These are phyloP conservation scores for Strix uralensis DNA, from an alignment of 2,113 vertebrate genomes.

Conservation along the genomic window DNA sequence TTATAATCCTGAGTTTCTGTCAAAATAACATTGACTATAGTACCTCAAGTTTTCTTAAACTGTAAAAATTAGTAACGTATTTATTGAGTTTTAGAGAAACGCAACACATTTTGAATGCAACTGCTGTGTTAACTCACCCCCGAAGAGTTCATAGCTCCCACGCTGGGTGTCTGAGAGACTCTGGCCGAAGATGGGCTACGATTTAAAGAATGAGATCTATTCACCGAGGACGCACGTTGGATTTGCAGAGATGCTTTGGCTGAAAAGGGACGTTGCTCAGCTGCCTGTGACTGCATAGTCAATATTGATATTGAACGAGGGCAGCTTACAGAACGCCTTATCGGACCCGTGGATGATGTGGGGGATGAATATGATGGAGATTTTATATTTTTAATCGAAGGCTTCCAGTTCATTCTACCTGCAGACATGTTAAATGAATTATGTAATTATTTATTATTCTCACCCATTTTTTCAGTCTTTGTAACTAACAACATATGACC, in stretches of 20 bases:
- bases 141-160: constrained; percentile 77
- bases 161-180: constrained; percentile 78
- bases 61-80: neutral
- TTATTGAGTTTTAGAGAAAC: neutral
- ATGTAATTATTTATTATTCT: neutral
- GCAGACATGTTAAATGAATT: neutral
- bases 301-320: constrained; percentile 91
- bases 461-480: neutral
- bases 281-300: constrained; percentile 73
- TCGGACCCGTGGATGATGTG: constrained; percentile 77
- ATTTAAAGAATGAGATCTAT: constrained; percentile 82
- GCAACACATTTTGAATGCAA: neutral
- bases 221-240: constrained; percentile 75
- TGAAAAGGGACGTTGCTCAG: constrained; percentile 77
- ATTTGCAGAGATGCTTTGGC: constrained; percentile 75
- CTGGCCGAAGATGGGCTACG: constrained; percentile 81
- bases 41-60: neutral
- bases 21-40: neutral
- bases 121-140: constrained; percentile 77
- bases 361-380: constrained; percentile 67
- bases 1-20: neutral
- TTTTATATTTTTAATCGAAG: constrained; percentile 73
- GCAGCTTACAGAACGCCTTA: constrained; percentile 93
- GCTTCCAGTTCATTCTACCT: constrained; percentile 81
- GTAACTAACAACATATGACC: neutral